Conservation (phyloP, 2,797 vertebrate species). For the Rhynchotus rufescens region DNA sequence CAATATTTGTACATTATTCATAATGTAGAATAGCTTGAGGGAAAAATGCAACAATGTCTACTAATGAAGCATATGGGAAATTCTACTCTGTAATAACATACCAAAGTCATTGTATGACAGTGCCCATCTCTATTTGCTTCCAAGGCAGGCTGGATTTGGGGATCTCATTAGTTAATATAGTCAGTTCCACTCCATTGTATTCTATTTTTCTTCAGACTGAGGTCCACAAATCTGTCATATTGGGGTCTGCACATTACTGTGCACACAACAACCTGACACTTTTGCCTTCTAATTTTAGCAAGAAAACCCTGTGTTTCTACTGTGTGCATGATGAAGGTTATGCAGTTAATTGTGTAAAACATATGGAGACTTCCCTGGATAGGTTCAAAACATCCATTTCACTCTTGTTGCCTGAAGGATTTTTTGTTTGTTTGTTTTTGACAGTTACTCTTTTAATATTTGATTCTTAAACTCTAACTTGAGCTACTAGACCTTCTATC, state of each 20-base stretch:
- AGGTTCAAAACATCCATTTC: background rate
- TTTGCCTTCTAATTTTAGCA: background rate
- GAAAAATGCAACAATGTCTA: background rate
- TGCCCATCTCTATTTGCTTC: background rate
- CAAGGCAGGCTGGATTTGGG: background rate
- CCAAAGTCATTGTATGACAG: background rate
- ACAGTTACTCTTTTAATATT: background rate
- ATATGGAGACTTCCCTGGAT: background rate
- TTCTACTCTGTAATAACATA: background rate
- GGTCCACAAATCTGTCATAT: rapidly evolving
- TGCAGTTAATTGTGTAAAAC: background rate
- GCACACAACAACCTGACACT: background rate
- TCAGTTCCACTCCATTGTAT: background rate
- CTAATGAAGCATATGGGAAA: background rate
- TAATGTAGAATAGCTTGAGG: background rate
- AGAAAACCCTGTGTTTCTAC: background rate
- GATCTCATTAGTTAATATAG: background rate
- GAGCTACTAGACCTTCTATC: background rate
- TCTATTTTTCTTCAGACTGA: background rate
- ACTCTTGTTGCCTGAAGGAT: background rate
- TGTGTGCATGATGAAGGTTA: background rate
- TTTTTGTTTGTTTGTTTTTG: background rate
- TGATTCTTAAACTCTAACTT: background rate
- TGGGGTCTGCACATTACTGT: rapidly evolving
- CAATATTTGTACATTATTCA: background rate